A percentile compares a stretch with the other conserved stretches of the same genome.
phyloP scores from a whole-genome alignment of 64 coral and sea anemone genomes.

The Dendrophyllia cribrosa region DNA sequence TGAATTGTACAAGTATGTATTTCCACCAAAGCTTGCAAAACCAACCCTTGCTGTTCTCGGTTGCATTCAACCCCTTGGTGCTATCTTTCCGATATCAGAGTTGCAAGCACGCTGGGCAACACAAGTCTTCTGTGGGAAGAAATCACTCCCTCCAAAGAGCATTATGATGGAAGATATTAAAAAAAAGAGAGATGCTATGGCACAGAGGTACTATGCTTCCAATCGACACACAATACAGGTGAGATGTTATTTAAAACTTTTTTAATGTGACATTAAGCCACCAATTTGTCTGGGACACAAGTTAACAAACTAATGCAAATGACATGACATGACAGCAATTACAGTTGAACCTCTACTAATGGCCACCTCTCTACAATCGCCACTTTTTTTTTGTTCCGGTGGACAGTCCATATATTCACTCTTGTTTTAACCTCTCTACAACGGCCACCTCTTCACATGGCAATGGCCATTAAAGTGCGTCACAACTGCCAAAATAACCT shows the following conservation, averaged over 20 bases:
- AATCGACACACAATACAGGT: conserved; percentile 90
- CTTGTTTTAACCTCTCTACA: too few species aligned
- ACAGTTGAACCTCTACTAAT: too few species aligned
- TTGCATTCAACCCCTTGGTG: conserved; percentile 78
- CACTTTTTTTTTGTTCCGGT: too few species aligned
- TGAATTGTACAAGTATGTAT: conserved; percentile 95
- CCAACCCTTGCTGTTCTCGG: conserved; percentile 90
- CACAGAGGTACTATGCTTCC: conserved; percentile 70
- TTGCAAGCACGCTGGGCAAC: conserved; percentile 80
- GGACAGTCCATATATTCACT: too few species aligned
- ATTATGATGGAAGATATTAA: conserved; percentile 82
- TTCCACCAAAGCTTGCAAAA: conserved; percentile 69
- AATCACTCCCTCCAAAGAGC: conserved; percentile 53
- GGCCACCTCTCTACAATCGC: too few species aligned
- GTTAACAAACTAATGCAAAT: too few species aligned
- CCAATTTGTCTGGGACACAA: too few species aligned
- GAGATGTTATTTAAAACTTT: background rate
- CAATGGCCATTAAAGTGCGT: too few species aligned
- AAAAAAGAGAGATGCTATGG: conserved; percentile 72
- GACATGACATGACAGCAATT: too few species aligned
- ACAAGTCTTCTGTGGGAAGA: conserved; percentile 70
- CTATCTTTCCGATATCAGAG: conserved; percentile 84
- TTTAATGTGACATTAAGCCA: background rate
- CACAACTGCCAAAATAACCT: too few species aligned
- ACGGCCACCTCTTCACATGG: too few species aligned